These are phyloP conservation scores for Clavelina lepadiformis DNA, from an alignment of 23 tunicate genomes.

Conservation along the genomic window DNA sequence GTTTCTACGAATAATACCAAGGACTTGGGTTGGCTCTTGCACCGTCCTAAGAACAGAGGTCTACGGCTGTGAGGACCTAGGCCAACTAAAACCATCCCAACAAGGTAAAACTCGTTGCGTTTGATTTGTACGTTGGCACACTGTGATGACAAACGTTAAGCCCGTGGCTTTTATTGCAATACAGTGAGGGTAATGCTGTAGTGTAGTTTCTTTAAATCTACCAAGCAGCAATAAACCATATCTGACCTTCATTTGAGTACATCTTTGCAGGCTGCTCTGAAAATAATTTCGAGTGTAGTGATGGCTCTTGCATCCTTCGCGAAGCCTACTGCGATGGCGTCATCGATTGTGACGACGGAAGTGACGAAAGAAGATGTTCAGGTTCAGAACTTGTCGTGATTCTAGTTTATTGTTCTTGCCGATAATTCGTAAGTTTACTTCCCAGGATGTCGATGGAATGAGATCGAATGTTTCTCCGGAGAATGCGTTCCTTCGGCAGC, in stretches of 20 bases:
- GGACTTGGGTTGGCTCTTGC: constrained; percentile 16
- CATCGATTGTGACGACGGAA: constrained; percentile 18
- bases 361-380: constrained; percentile 33
- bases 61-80: constrained; percentile 2
- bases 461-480: constrained; percentile 14
- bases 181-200: no score
- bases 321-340: constrained; percentile 18
- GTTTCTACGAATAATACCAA: constrained; percentile 24
- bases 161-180: no score
- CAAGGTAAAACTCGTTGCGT: background rate
- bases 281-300: constrained; percentile 36
- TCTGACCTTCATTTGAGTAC: background rate
- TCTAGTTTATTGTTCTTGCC: no score
- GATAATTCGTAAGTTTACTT: no score
- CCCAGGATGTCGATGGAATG: background rate
- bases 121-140: no score
- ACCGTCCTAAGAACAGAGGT: constrained; percentile 29
- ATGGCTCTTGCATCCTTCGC: constrained; percentile 33
- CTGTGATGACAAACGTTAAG: no score
- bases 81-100: background rate
- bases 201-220: no score
- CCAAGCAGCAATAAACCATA: no score
- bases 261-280: constrained; percentile 17
- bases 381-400: no score
- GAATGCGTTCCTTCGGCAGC: constrained; percentile 4